Conservation (phyloP, 1,140 invertebrate species). For the Eumaeus atala region DNA sequence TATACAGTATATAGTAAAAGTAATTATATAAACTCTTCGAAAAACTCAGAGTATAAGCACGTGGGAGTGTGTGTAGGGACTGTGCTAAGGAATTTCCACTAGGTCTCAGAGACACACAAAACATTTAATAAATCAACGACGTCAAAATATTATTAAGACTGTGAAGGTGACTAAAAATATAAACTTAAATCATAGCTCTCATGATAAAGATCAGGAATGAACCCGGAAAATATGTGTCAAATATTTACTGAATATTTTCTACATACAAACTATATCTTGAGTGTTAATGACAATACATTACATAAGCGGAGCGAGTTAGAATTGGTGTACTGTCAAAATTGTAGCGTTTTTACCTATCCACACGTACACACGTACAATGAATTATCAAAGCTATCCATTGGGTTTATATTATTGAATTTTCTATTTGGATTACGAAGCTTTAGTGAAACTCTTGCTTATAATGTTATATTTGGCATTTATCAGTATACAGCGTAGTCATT, state of each 20-base stretch:
- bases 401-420: no score
- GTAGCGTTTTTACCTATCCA: background rate
- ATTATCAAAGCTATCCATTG: no score
- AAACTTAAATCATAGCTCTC: conserved; percentile 19
- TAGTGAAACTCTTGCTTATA: no score
- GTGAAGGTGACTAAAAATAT: conserved; percentile 14
- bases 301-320: conserved; percentile 24
- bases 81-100: background rate
- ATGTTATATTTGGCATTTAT: no score
- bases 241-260: conserved; percentile 42
- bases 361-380: no score
- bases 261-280: conserved; percentile 4
- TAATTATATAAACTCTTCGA: no score
- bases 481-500: no score
- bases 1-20: no score
- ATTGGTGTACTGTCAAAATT: background rate
- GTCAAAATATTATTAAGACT: background rate
- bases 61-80: background rate
- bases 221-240: conserved; percentile 58
- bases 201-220: conserved; percentile 44
- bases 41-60: no score
- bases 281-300: conserved; percentile 8
- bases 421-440: no score
- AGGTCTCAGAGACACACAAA: background rate
- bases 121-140: conserved; percentile 14